Base-by-base conservation (phyloP, 2,797 vertebrate species). In the Adrianichthys oophorus region DNA sequence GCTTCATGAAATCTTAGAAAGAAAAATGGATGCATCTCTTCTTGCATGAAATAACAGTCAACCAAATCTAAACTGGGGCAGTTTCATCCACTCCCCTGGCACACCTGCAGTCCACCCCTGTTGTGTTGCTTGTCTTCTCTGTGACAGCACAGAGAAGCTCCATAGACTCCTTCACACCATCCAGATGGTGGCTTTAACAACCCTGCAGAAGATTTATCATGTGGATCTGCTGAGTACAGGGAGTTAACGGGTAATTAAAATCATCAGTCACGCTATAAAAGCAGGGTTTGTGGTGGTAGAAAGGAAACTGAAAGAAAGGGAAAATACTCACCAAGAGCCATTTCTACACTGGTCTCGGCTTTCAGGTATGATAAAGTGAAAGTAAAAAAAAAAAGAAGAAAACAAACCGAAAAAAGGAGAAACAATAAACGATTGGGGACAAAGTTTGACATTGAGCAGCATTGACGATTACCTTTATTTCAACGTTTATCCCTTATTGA, bases 221-320 rank as follows among this genome's bases (percentile, higher is more conserved):
- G 76, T 86, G 87, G 84, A 80, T 88, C 85, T 88, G 85, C 90
- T 80, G 88, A 85, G 83, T 75, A 76, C 79, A 74, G 84, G 78
- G 74, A 85, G 83, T 88, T 90, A 87, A 88, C 82, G 83, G 83
- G 85, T 90, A 90, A 91, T 91, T 91, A 89, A 90, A 90, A 88
- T 85, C 81, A 90, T 90, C 87, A 86, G 86, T 92, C 87, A 90
- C 56, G 48, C 80, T 84, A 86, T 76, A 87, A 86, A 85, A 83
- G 83, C 58, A 72, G 23, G 50, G 57, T 67, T 59, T 21, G n/a
- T 61, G n/a, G 63, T 57, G 56, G 61, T 15, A 41, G 62, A 18
- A 59, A 51, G 37, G 49, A 49, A 52, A 65, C 61, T 51, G 61
- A 18, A 15, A 52, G 65, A 60, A 60, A 51, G 42, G 45, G 6